Evolutionary conservation across 2,113 vertebrate species (phyloP).

Genomic region (Pseudorectes ferrugineus): DNA sequence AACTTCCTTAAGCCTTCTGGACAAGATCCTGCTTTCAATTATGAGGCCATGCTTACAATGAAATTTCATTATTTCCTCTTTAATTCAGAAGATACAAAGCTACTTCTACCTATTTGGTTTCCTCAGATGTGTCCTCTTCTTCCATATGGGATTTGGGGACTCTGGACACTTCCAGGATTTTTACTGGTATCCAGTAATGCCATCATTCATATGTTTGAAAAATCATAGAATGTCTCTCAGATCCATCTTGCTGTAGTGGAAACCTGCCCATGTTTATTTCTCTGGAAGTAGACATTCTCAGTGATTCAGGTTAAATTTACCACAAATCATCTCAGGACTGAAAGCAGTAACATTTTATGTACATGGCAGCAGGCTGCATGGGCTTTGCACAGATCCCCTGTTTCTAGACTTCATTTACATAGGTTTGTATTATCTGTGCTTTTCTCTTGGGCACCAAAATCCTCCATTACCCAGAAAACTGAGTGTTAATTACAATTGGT

Average conservation of each 20-base stretch:
- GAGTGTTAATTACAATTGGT: neutral
- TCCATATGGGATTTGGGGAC: neutral
- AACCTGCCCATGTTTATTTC: neutral
- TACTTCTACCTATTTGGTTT: neutral
- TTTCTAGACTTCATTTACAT: neutral
- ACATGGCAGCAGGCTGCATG: neutral
- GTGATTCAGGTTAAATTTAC: neutral
- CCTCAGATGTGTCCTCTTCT: neutral
- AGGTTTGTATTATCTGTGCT: neutral
- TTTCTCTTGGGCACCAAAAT: constrained; percentile 15
- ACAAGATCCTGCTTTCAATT: neutral
- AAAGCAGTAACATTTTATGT: neutral
- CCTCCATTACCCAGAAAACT: neutral
- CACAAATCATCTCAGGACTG: neutral
- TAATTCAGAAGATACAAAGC: neutral
- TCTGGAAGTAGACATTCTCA: neutral
- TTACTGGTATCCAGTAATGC: neutral
- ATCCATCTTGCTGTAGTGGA: neutral
- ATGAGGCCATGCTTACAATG: neutral
- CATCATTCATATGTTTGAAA: neutral
- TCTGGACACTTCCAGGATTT: neutral
- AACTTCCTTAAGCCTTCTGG: neutral
- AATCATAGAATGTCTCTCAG: neutral
- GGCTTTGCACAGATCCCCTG: neutral
- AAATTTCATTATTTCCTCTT: neutral